Percentiles rank a stretch among this genome's conserved stretches.
These are phyloP conservation scores for Eupithecia insigniata DNA, from an alignment of 2,888 invertebrate genomes.

Conservation along the genomic window DNA sequence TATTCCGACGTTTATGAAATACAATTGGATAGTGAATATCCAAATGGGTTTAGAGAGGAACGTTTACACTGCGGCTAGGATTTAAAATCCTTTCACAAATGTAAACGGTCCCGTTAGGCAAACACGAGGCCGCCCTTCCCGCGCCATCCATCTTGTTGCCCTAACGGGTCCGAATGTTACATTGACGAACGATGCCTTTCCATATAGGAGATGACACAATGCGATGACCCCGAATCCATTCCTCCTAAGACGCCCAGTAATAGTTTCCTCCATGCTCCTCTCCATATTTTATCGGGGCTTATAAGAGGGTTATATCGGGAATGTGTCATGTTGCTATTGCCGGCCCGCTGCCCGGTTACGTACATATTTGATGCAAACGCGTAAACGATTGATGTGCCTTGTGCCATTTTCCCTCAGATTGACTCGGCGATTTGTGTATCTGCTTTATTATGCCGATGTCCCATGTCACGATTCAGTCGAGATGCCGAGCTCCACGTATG, in stretches of 20 bases:
- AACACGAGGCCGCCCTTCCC: slow-evolving; percentile 50
- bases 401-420: slow-evolving; percentile 61
- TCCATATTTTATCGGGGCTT: slow-evolving; percentile 75
- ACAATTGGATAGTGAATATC: slow-evolving; percentile 35
- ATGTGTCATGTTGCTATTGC: slow-evolving; percentile 69
- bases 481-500: slow-evolving; percentile 45
- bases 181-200: slow-evolving; percentile 70
- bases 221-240: slow-evolving; percentile 77
- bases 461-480: slow-evolving; percentile 37
- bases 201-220: slow-evolving; percentile 78
- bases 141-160: slow-evolving; percentile 65
- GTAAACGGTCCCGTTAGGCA: slow-evolving; percentile 58
- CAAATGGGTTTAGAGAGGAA: slow-evolving; percentile 27
- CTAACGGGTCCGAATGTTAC: slow-evolving; percentile 57
- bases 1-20: slow-evolving; percentile 44
- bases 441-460: slow-evolving; percentile 46
- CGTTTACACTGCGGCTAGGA: slow-evolving; percentile 27
- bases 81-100: slow-evolving; percentile 72
- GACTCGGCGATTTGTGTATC: slow-evolving; percentile 65
- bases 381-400: slow-evolving; percentile 72
- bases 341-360: slow-evolving; percentile 54
- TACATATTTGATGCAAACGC: slow-evolving; percentile 73
- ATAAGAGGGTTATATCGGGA: slow-evolving; percentile 74
- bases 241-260: slow-evolving; percentile 65
- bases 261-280: slow-evolving; percentile 70